Base-by-base conservation (phyloP, 2,797 vertebrate genomes). In the Xenops minutus region DNA sequence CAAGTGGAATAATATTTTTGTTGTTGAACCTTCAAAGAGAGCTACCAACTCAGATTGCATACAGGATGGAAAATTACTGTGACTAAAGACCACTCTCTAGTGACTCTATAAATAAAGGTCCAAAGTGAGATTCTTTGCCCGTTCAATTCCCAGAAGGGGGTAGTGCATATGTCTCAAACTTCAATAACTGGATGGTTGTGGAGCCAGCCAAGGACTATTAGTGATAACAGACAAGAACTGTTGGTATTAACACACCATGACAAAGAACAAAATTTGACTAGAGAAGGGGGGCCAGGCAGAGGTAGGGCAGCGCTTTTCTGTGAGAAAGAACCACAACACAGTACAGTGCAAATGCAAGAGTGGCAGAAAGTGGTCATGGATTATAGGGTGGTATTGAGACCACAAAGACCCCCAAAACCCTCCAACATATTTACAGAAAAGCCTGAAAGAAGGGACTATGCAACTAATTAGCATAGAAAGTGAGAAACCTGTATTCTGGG, bases 121-220 rank as follows among this genome's bases (percentile, higher is more conserved):
- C 9, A 34, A 71, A 63, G 14, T 18, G 30, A 69, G 41, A 69
- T 41, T 30, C 3, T 2, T 26, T 30, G 30, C 41, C 24, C 5
- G 34, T 63, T 39, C 8, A 27, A 2, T n/a, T 61, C 29, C n/a
- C 39, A 55, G 56, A 71, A 55, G 21, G 29, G 34, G 9, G n/a
- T 30, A 69, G 48, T 48, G 7, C 48, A 14, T 26, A 21, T 18
- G 17, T 55, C 56, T 69, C 56, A 34, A 52, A 62, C 7, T 19
- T 7, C 0, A 0, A 12, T 41, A 62, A 54, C 16, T 26, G 14
- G 11, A 54, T 24, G 10, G 7, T 16, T 39, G 34, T 30, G 30
- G 24, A 55, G 26, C 24, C 30, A 69, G 14, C 5, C 24, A 54
- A 55, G 20, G 30, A 46, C 48, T 41, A 26, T 30, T 21, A 69